A percentile compares a stretch with the other conserved stretches of the same genome.
Evolutionary conservation across 1,140 invertebrate species (phyloP).

Genomic region (Orussus abietinus): DNA sequence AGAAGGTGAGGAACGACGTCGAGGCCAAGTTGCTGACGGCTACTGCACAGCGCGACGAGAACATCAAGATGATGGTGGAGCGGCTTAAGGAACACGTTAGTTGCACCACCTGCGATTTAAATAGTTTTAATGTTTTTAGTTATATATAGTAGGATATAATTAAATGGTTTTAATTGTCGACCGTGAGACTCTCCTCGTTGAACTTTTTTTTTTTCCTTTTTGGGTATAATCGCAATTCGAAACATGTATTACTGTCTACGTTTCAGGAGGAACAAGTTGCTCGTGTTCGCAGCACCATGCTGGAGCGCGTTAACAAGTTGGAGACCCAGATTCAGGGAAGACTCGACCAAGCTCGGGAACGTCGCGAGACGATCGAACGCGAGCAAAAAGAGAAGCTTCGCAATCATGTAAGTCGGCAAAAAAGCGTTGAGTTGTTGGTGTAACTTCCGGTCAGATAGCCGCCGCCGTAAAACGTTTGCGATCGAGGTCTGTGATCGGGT

Average conservation of each 20-base stretch:
- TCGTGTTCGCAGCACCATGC: slow-evolving; percentile 62
- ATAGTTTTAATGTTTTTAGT: slow-evolving; percentile 12
- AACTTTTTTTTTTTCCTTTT: slow-evolving; percentile 20
- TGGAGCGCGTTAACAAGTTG: slow-evolving; percentile 62
- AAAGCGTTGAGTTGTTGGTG: no score
- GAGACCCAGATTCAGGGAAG: slow-evolving; percentile 69
- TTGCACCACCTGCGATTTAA: slow-evolving; percentile 27
- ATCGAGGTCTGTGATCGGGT: no score
- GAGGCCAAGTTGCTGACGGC: slow-evolving; percentile 81
- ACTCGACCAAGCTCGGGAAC: slow-evolving; percentile 65
- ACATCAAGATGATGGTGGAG: slow-evolving; percentile 83
- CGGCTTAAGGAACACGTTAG: slow-evolving; percentile 86
- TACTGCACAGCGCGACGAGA: slow-evolving; percentile 78
- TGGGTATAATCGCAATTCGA: no score
- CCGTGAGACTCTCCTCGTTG: no score
- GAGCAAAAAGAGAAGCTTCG: slow-evolving; percentile 72
- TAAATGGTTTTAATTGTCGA: slow-evolving; percentile 17
- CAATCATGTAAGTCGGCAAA: slow-evolving; percentile 65
- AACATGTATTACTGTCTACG: no score
- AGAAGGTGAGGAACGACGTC: slow-evolving; percentile 75
- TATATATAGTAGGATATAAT: slow-evolving; percentile 11
- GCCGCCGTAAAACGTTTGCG: no score
- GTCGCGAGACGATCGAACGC: slow-evolving; percentile 65
- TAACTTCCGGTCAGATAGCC: no score
- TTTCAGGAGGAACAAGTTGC: slow-evolving; percentile 68